phyloP scores from a whole-genome alignment of 2,888 invertebrate species.

The Eueremaeus valkanovi region DNA sequence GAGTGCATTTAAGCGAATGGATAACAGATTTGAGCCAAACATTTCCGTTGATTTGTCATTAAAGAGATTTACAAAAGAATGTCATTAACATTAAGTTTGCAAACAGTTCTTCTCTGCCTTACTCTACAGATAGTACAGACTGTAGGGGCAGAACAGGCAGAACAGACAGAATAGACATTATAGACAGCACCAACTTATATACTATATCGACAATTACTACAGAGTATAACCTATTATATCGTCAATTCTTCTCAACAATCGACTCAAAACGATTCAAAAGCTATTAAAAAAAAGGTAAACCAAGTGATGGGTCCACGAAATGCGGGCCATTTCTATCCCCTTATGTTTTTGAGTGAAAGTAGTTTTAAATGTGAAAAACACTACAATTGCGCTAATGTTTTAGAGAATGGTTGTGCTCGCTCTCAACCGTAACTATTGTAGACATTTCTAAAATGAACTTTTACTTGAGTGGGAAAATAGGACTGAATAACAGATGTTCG shows the following conservation, averaged over 20 bases:
- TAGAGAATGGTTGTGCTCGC: not conserved
- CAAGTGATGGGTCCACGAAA: too few relatives aligned
- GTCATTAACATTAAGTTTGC: conserved; percentile 13
- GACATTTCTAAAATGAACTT: conserved; percentile 17
- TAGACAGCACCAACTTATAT: not conserved
- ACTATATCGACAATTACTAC: not conserved
- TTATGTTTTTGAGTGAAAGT: not conserved
- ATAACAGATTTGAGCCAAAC: conserved; percentile 11
- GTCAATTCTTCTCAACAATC: not conserved
- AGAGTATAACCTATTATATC: not conserved
- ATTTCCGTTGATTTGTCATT: conserved; percentile 27
- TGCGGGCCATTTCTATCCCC: too few relatives aligned
- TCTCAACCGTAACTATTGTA: conserved; percentile 28
- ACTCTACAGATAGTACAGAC: too few relatives aligned
- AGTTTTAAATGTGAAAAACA: conserved; percentile 1
- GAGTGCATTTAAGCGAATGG: conserved; percentile 17
- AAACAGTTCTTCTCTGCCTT: too few relatives aligned
- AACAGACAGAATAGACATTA: too few relatives aligned
- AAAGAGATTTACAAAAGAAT: conserved; percentile 26
- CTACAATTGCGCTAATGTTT: conserved; percentile 18
- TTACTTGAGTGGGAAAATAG: conserved; percentile 18
- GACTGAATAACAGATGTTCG: conserved; percentile 18
- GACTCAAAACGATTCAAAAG: not conserved
- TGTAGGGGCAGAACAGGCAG: too few relatives aligned
- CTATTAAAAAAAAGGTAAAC: conserved; percentile 2